Percentiles rank a stretch among this genome's conserved stretches.
Conservation (phyloP, 2,888 invertebrate genomes). For the Andrena minutula region DNA sequence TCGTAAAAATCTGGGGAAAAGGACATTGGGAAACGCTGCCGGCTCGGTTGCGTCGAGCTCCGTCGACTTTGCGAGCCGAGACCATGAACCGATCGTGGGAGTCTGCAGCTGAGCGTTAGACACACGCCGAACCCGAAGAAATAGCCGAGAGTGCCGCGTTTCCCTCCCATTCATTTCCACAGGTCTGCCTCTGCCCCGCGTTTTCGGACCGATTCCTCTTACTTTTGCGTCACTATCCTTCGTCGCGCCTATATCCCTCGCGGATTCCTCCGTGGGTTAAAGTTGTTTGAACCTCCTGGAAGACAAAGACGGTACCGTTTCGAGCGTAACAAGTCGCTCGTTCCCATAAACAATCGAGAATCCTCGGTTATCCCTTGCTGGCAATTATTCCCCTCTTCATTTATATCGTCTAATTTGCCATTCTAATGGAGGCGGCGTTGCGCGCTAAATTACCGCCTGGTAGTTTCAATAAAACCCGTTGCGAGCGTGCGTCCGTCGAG, state of each 20-base stretch:
- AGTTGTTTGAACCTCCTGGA: neutral
- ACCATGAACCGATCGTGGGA: constrained; percentile 82
- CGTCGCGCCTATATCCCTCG: constrained; percentile 1
- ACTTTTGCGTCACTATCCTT: constrained; percentile 71
- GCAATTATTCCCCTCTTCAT: constrained; percentile 26
- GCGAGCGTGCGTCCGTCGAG: constrained; percentile 15
- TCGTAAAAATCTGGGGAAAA: constrained; percentile 40
- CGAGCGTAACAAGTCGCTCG: constrained; percentile 15
- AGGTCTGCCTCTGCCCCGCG: constrained; percentile 24
- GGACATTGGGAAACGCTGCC: constrained; percentile 60
- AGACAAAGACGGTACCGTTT: constrained; percentile 3
- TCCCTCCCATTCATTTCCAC: constrained; percentile 36
- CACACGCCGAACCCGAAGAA: constrained; percentile 61
- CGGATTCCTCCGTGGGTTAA: neutral
- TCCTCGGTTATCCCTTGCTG: constrained; percentile 1
- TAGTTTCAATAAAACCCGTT: constrained; percentile 38
- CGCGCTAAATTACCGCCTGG: neutral
- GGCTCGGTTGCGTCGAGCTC: constrained; percentile 61
- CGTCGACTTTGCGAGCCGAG: constrained; percentile 72
- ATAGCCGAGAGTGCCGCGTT: constrained; percentile 55
- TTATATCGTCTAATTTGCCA: constrained; percentile 16
- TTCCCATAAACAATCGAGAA: constrained; percentile 13
- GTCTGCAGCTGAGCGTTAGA: constrained; percentile 70
- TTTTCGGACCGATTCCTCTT: constrained; percentile 74
- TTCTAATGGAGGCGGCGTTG: constrained; percentile 34